Evolutionary conservation across 1,140 invertebrate genomes (phyloP).

Genomic region (Meloidogyne hapla): DNA sequence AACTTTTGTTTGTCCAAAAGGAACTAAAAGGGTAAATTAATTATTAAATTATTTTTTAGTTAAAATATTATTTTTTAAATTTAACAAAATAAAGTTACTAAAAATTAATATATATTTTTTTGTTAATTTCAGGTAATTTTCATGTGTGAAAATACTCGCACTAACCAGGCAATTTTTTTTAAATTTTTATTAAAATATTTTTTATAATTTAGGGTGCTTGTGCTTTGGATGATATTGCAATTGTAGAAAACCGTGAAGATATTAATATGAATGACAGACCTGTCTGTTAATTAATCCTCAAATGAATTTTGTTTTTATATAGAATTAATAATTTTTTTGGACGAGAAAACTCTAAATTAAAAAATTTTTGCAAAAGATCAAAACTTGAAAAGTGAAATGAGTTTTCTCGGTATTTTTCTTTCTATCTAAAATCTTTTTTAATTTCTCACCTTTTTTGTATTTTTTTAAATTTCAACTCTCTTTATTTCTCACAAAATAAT

Average conservation of each 20-base stretch:
- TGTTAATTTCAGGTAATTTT: conserved; percentile 58
- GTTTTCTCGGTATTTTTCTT: too few relatives aligned
- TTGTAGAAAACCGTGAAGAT: conserved; percentile 47
- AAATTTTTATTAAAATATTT: not conserved
- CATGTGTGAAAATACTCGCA: conserved; percentile 63
- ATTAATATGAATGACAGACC: conserved; percentile 30
- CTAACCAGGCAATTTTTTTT: conserved; percentile 48
- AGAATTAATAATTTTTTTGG: not conserved
- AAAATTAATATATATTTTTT: too few relatives aligned
- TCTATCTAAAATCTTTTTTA: too few relatives aligned
- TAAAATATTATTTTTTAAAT: conserved; percentile 23
- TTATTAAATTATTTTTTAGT: too few relatives aligned
- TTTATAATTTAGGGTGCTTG: conserved; percentile 48
- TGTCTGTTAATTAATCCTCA: conserved; percentile 39
- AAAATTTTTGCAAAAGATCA: too few relatives aligned
- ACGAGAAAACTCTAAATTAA: too few relatives aligned
- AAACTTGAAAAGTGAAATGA: too few relatives aligned
- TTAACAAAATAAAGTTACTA: too few relatives aligned
- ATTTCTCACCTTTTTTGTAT: too few relatives aligned
- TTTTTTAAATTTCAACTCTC: too few relatives aligned
- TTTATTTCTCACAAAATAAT: too few relatives aligned
- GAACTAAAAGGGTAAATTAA: conserved; percentile 54
- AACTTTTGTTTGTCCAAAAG: conserved; percentile 57
- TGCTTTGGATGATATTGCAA: conserved; percentile 61
- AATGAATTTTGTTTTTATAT: not conserved